Evolutionary conservation across 2,888 invertebrate species (phyloP), one percentile per base, ranked within the genome.

Genomic region (Fragum sueziense): DNA sequence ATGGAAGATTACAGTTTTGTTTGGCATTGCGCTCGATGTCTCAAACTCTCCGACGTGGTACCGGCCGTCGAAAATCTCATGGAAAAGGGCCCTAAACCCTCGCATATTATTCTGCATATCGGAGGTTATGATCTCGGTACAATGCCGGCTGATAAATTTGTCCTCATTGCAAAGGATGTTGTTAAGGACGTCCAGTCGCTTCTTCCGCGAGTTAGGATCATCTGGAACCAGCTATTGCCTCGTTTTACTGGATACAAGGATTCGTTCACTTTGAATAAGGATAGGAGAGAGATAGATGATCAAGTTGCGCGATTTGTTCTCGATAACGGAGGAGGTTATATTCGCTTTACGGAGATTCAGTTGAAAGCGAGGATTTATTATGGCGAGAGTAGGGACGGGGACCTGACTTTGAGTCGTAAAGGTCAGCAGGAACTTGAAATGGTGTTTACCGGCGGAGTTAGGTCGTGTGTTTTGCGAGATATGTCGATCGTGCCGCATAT

Each of bases 221-320:
- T 80, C 20, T 84, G 84, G 84, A 62, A 70, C 34, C 71, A 81
- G 59, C 41, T 84, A 20, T 25, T 84, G 37, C 80, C 80, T 14
- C 67, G 70, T 20, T 74, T 62, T 6, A 62, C 74, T 7, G 79
- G 81, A 0, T 27, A 31, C 20, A 31, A 33, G 20, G 70, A 70
- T 34, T 51, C 73, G 0, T 25, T 25, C 34, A 61, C 73, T 0
- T 14, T 70, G 41, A 81, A 80, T 62, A 27, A 61, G 6, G n/a
- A 11, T 25, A n/a, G 84, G 11, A 52, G 52, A 6, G 33, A 59
- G 4, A 6, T 79, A 6, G 76, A 84, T 47, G 84, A 81, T 22
- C 69, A 59, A 9, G 52, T 79, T 22, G 84, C 84, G 0, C 20
- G 31, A 2, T 59, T 54, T 31, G 67, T 80, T 22, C 51, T 84